phyloP scores from a whole-genome alignment of 1,140 invertebrate species.

The Aphelenchoides avenae region DNA sequence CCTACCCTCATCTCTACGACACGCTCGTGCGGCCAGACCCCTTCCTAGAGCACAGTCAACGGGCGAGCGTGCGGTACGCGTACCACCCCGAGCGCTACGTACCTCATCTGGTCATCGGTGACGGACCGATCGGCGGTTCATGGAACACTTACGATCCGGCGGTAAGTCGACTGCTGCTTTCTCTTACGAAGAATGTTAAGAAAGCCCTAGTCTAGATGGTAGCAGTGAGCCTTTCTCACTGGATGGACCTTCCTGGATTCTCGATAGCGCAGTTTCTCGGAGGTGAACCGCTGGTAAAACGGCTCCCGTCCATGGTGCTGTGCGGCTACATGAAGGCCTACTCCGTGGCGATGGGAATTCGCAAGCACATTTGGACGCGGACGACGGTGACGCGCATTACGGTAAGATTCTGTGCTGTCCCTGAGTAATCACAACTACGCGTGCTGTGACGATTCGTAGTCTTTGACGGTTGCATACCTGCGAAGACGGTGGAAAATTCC shows the following conservation, averaged over 20 bases:
- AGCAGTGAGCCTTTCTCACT: conserved; percentile 42
- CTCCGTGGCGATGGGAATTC: conserved; percentile 30
- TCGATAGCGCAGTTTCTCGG: conserved; percentile 39
- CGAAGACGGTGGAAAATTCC: too few relatives aligned
- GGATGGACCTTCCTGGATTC: conserved; percentile 55
- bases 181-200: too few relatives aligned
- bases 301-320: conserved; percentile 35
- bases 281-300: conserved; percentile 19
- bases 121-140: conserved; percentile 45
- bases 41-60: neutral
- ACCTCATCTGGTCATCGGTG: conserved; percentile 52
- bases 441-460: too few relatives aligned
- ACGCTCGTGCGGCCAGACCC: conserved; percentile 28
- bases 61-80: conserved; percentile 28
- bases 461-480: too few relatives aligned
- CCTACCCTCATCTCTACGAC: conserved; percentile 38
- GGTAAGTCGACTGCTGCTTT: conserved; percentile 24
- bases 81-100: conserved; percentile 18
- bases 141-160: conserved; percentile 56
- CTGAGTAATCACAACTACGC: too few relatives aligned
- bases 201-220: conserved; percentile 42
- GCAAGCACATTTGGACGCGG: conserved; percentile 23
- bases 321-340: conserved; percentile 45
- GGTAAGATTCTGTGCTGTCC: conserved; percentile 26
- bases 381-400: conserved; percentile 33